Base-by-base conservation (phyloP, 2,113 vertebrate species). In the Brienomyrus longianalis region DNA sequence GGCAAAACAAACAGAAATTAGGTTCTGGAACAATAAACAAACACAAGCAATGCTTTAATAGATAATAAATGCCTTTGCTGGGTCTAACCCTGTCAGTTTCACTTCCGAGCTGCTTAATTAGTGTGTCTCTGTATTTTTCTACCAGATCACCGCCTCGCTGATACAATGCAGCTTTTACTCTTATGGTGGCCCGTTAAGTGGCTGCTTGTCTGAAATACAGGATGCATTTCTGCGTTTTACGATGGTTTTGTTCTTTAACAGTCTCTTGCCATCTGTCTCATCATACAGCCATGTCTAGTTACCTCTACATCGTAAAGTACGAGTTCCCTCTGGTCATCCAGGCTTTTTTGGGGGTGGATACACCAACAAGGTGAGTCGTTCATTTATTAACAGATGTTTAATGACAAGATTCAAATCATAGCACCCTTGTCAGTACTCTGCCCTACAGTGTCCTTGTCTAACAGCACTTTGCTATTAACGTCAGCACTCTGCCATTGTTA, bases 261-360 rank as follows among this genome's bases (percentile, higher is more conserved):
- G 9, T 27, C 15, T 17, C 13, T 13, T 43, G 17, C 5, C 90
- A 2, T 92, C 13, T 90, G 59, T 90, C 52, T 62, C 52, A 27
- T 85, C 91, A 88, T 84, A 88, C 95, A 99, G 98, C 98, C 89
- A 99, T 99, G 96, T 95, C 98, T 95, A 98, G 97, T 94, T 99
- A 99, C 95, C 96, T 99, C 92, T 99, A 98, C 94, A 99, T 99
- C 90, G 97, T 99, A 43, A 99, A 98, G 96, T 98, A 97, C 91
- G 98, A 99, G 93, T 96, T 99, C 85, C 98, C 98, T 83, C 94
- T 97, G 93, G 98, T 98, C 94, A 97, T 99, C 92, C 97, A 97
- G 89, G 96, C 96, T 85, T 96, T 96, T 92, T 93, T 96, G 88
- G 94, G 11, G 86, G 93, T 95, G 91, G 94, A 96, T 87, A 93